Conservation (phyloP, 2,113 vertebrate species). For the Apaloderma vittatum region DNA sequence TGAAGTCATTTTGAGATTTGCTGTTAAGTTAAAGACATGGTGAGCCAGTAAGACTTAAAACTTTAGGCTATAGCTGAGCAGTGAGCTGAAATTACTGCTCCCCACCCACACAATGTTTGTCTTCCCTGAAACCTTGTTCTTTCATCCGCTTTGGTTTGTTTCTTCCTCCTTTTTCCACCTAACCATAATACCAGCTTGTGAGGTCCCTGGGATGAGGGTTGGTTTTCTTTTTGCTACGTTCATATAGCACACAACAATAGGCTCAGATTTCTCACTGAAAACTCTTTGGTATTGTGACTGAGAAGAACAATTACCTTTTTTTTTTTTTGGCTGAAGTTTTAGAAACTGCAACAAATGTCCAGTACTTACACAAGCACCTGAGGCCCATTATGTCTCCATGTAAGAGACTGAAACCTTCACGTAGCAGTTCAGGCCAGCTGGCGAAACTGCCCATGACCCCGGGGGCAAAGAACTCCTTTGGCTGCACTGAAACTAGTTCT, state of each 20-base stretch:
- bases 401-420: neutral
- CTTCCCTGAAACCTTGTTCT: neutral
- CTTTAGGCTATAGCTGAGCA: neutral
- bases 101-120: neutral
- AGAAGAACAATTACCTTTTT: neutral
- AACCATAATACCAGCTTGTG: neutral
- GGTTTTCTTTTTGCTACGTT: neutral
- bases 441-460: neutral
- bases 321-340: neutral
- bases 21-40: neutral
- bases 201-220: neutral
- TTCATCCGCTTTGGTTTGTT: slow-evolving; percentile 32
- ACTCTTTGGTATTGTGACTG: neutral
- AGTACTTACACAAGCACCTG: neutral
- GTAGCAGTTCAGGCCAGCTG: neutral
- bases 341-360: neutral
- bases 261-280: neutral
- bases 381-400: neutral
- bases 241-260: neutral
- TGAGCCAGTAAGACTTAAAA: neutral
- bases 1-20: neutral
- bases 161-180: neutral
- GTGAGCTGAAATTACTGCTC: neutral
- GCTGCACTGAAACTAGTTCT: neutral
- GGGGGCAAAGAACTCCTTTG: neutral